Base-by-base conservation (phyloP, 92 coral and sea anemone genomes). In the Parazoanthus swiftii region DNA sequence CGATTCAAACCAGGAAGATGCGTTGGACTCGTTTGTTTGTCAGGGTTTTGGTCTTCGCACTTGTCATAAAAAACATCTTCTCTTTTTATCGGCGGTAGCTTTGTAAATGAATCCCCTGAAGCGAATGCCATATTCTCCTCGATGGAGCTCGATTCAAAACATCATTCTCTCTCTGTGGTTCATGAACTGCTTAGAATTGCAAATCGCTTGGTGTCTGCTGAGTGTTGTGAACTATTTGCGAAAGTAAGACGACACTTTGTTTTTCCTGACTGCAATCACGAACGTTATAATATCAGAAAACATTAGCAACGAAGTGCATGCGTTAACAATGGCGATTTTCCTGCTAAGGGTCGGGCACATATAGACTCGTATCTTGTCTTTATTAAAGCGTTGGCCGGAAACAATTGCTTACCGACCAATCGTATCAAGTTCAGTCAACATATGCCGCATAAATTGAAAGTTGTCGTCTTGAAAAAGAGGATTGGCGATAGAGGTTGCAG, bases 1-100 rank as follows among this genome's bases (percentile, higher is more conserved):
- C 98, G 95, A 68, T 81, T 90, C 59, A 93, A 89, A 51, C 89
- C 88, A 23, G 81, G 83, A 38, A 85, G 35, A 8, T 56, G 66
- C 10, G 90, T 33, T 35, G 81, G 74, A 70, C 72, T 68, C 26
- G 86, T 38, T 36, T 79, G 75, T 18, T 81, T 85, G 44, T 78
- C 81, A 18, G 85, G 75, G 21, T 72, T 72, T 88, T 82, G 90
- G 50, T 44, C 86, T 36, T 88, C 89, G 66, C 43, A 54, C 3
- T 44, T 44, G 23, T 84, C 26, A 2, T 33, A 16, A 26, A 29
- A 15, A 29, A 51, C 21, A 72, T 86, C 76, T 71, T 86, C 77
- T 44, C 78, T 95, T 72, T 78, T 91, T 88, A 95, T 95, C 66
- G 95, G 98, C 26, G 98, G 98, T 33, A 94, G 92, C 86, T 94